Percentiles rank a stretch among this genome's conserved stretches.
phyloP scores from a whole-genome alignment of 2,113 vertebrate species.

The Rhombomys opimus region DNA sequence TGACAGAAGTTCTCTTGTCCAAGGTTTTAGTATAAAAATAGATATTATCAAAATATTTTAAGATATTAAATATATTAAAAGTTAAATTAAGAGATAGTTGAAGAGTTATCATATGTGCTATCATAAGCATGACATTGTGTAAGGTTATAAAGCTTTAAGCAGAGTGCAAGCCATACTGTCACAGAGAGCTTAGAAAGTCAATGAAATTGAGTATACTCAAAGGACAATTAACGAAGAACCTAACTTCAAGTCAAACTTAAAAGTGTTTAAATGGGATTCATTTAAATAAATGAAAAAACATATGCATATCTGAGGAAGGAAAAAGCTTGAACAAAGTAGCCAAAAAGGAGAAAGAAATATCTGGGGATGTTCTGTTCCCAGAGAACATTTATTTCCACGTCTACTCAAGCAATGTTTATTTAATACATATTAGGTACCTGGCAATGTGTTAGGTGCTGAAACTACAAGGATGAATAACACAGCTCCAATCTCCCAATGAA shows the following conservation, averaged over 20 bases:
- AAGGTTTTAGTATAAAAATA: neutral
- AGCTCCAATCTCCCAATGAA: conserved; percentile 16
- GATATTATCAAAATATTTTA: neutral
- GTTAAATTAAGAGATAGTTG: conserved; percentile 16
- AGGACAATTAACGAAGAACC: neutral
- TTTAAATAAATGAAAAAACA: neutral
- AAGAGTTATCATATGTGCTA: neutral
- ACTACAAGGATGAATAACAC: conserved; percentile 44
- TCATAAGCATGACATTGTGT: neutral
- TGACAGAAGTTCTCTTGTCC: neutral
- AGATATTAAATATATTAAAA: neutral
- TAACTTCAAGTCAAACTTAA: neutral
- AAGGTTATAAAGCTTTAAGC: neutral
- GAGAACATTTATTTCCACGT: conserved; percentile 50
- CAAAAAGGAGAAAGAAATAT: conserved; percentile 40
- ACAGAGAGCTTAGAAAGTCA: neutral
- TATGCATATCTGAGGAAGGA: neutral
- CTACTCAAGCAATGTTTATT: conserved; percentile 33
- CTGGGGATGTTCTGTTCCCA: neutral
- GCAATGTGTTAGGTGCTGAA: conserved; percentile 32
- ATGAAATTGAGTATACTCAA: neutral
- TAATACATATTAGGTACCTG: conserved; percentile 26
- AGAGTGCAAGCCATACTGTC: neutral
- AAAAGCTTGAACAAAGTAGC: conserved; percentile 30
- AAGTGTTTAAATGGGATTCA: neutral